These are phyloP conservation scores for Calephelis virginiensis DNA, from an alignment of 1,140 invertebrate genomes.

Conservation along the genomic window DNA sequence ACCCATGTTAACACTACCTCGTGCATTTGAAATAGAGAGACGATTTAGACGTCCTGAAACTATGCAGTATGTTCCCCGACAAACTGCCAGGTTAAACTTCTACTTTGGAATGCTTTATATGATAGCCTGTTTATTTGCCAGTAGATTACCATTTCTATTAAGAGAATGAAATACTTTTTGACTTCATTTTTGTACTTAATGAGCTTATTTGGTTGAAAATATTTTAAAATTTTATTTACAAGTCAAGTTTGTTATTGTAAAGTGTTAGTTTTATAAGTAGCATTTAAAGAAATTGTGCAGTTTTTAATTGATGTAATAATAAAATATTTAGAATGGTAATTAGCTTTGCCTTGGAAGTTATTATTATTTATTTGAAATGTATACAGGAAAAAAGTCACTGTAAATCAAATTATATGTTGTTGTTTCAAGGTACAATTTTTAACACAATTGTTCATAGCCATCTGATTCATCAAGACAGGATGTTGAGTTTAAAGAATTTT, in stretches of 20 bases:
- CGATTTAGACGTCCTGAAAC: conserved; percentile 88
- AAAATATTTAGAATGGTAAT: too few relatives aligned
- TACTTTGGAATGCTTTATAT: conserved; percentile 94
- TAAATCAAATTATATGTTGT: too few relatives aligned
- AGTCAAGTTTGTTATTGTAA: background rate
- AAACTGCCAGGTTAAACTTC: conserved; percentile 94
- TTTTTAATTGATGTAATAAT: background rate
- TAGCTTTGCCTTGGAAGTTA: too few relatives aligned
- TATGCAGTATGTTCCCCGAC: conserved; percentile 89
- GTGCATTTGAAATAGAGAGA: conserved; percentile 94
- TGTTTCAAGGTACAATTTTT: too few relatives aligned
- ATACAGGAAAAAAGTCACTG: too few relatives aligned
- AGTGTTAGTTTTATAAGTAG: conserved; percentile 1
- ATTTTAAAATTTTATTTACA: conserved; percentile 9
- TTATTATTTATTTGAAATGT: too few relatives aligned
- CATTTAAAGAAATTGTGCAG: background rate
- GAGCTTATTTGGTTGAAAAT: conserved; percentile 27
- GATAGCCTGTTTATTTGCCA: conserved; percentile 84
- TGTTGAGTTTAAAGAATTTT: too few relatives aligned
- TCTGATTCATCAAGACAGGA: too few relatives aligned
- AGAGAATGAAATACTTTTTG: conserved; percentile 39
- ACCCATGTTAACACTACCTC: conserved; percentile 91
- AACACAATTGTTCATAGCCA: too few relatives aligned
- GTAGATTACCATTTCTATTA: conserved; percentile 78
- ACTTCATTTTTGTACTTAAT: conserved; percentile 40